phyloP scores from a whole-genome alignment of 64 coral and sea anemone species.

The Montipora sp. region DNA sequence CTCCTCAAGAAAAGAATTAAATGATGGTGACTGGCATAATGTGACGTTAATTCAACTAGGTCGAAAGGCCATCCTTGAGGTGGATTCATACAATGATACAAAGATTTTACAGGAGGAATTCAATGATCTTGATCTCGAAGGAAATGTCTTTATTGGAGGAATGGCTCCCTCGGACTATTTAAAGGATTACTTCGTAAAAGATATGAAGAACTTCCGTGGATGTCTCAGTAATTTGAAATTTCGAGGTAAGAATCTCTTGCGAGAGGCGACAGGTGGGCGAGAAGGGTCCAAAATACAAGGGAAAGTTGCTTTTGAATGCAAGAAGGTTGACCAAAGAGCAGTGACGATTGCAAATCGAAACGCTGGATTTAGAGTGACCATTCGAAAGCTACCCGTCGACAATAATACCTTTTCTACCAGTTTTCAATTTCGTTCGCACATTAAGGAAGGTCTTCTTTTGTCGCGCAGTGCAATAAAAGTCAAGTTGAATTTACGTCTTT shows the following conservation, averaged over 20 bases:
- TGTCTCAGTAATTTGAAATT: conserved; percentile 45
- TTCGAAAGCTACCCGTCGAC: conserved; percentile 54
- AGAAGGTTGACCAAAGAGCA: conserved; percentile 55
- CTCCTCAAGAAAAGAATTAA: conserved; percentile 28
- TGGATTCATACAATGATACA: background rate
- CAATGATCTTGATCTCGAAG: conserved; percentile 41
- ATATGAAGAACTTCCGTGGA: conserved; percentile 14
- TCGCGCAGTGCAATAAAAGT: conserved; percentile 57
- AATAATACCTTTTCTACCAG: conserved; percentile 72
- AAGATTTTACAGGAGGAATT: conserved; percentile 26
- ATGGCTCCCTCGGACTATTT: background rate
- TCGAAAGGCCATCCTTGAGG: background rate
- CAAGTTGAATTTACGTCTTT: conserved; percentile 57
- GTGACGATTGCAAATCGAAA: conserved; percentile 60
- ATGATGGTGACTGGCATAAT: conserved; percentile 62
- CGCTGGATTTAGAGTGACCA: conserved; percentile 40
- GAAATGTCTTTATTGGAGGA: conserved; percentile 46
- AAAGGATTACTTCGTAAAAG: background rate
- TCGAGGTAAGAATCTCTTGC: conserved; percentile 37
- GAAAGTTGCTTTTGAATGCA: conserved; percentile 50
- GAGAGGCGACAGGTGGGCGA: background rate
- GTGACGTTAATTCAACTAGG: conserved; percentile 32
- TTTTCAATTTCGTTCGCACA: conserved; percentile 78
- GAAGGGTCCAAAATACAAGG: conserved; percentile 2
- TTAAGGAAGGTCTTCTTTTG: conserved; percentile 66